Percentiles rank a stretch among this genome's conserved stretches.
These are phyloP conservation scores for Mus spretus DNA, from an alignment of 2,797 vertebrate genomes.

Conservation along the genomic window DNA sequence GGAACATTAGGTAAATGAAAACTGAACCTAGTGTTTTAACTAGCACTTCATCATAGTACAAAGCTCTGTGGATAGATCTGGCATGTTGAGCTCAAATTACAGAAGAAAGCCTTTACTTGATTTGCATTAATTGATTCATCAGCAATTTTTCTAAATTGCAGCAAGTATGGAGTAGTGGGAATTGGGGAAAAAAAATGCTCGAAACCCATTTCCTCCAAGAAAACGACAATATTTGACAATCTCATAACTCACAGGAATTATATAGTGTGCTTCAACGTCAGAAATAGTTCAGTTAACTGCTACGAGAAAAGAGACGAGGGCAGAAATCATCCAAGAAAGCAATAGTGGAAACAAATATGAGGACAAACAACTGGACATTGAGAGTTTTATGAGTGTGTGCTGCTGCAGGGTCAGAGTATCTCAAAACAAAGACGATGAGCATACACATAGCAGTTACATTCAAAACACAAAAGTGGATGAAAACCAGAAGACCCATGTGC, in stretches of 20 bases:
- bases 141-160: constrained; percentile 87
- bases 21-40: constrained; percentile 89
- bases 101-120: constrained; percentile 86
- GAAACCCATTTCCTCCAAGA: constrained; percentile 69
- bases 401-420: constrained; percentile 77
- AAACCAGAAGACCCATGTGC: constrained; percentile 75
- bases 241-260: constrained; percentile 77
- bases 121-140: constrained; percentile 86
- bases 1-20: constrained; percentile 90
- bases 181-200: constrained; percentile 61
- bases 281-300: constrained; percentile 85
- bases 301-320: constrained; percentile 62
- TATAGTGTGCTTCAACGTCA: constrained; percentile 78
- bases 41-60: constrained; percentile 85
- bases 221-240: constrained; percentile 78
- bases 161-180: constrained; percentile 79
- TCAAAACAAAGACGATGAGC: constrained; percentile 75
- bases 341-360: constrained; percentile 80
- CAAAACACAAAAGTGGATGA: constrained; percentile 60
- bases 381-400: constrained; percentile 77
- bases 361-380: constrained; percentile 65
- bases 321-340: constrained; percentile 76
- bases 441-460: constrained; percentile 61
- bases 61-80: constrained; percentile 84
- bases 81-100: constrained; percentile 88